A percentile compares a stretch with the other conserved stretches of the same genome.
Conservation (phyloP, 2,113 vertebrate genomes). For the Tragelaphus buxtoni region DNA sequence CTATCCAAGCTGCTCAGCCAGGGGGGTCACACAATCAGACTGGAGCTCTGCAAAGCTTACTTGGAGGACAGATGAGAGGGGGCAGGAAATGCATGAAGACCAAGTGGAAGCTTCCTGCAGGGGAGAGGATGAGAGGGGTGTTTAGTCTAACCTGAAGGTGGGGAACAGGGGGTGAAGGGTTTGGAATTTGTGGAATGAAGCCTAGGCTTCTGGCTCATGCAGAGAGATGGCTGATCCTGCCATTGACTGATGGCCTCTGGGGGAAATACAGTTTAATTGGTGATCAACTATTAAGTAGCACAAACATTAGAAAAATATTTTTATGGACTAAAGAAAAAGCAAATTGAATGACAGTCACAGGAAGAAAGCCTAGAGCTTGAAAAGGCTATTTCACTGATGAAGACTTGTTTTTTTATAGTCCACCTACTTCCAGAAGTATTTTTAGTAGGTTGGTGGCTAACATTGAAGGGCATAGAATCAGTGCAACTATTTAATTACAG, state of each 20-base stretch:
- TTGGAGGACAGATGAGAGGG: background rate
- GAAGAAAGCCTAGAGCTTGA: background rate
- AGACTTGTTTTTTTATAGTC: background rate
- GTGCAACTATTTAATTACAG: background rate
- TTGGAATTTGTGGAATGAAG: background rate
- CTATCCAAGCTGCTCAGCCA: background rate
- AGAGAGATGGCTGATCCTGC: background rate
- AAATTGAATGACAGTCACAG: background rate
- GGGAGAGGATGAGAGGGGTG: background rate
- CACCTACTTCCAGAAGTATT: background rate
- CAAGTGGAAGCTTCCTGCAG: background rate
- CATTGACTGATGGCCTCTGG: background rate
- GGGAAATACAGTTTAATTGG: background rate
- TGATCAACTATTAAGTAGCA: background rate
- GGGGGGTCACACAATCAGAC: background rate
- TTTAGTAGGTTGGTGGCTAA: background rate
- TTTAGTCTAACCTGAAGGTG: background rate
- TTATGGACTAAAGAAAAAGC: background rate
- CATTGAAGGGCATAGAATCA: background rate
- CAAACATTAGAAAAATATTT: background rate
- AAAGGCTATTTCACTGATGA: background rate
- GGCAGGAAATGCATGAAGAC: background rate
- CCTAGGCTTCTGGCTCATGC: background rate
- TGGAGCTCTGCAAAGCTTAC: background rate
- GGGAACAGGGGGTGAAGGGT: too few relatives aligned